Conservation (phyloP, 2,888 invertebrate species). For the Oasisia sp. region DNA sequence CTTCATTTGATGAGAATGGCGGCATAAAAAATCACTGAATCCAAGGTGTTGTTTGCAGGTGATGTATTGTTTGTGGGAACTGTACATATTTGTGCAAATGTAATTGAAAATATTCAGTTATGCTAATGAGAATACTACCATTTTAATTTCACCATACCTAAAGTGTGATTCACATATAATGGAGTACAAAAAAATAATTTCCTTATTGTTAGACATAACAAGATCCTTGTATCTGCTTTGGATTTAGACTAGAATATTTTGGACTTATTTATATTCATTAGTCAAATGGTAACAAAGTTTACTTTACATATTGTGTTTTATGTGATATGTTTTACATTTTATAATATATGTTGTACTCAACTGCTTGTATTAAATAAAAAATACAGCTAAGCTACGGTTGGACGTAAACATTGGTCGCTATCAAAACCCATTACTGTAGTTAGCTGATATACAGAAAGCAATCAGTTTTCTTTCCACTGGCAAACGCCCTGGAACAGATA, state of each 20-base stretch:
- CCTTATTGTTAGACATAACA: neutral
- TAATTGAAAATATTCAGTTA: slow-evolving; percentile 17
- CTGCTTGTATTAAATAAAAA: too few species aligned
- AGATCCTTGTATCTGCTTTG: neutral
- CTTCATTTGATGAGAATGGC: neutral
- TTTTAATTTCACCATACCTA: neutral
- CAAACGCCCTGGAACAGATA: too few species aligned
- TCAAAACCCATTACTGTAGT: too few species aligned
- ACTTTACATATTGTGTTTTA: too few species aligned
- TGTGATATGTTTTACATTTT: too few species aligned
- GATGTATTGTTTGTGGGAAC: neutral
- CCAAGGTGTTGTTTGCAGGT: neutral
- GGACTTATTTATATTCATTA: too few species aligned
- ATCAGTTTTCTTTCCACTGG: too few species aligned
- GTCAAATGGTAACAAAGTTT: too few species aligned
- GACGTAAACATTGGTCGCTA: too few species aligned
- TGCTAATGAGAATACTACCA: neutral
- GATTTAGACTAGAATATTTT: neutral
- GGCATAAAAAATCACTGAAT: neutral
- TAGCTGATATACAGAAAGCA: too few species aligned
- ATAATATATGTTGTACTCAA: too few species aligned
- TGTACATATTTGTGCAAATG: neutral
- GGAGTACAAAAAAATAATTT: neutral
- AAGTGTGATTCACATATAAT: neutral
- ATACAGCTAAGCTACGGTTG: too few species aligned